Evolutionary conservation across 2,888 invertebrate species (phyloP), one percentile per base, ranked within the genome.

Genomic region (Cataglyphis livida): DNA sequence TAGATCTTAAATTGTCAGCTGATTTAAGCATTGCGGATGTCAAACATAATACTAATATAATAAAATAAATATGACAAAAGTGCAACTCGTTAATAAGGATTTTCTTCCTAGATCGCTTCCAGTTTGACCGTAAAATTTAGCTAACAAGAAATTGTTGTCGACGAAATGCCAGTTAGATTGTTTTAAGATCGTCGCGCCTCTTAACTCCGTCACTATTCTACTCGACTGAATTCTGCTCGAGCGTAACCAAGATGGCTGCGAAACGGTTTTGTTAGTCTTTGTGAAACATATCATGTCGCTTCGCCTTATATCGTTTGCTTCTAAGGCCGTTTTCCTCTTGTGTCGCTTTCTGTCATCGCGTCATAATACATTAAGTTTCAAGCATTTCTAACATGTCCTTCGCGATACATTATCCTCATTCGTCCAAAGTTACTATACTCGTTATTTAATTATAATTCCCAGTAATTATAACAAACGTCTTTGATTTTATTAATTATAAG

Each of bases 181-280:
- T 87, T 89, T 89, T 84, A 86, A 88, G 90, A 92, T 90, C 90
- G 91, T 91, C 88, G 90, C 90, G 90, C 88, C 88, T 91, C 89
- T 92, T 92, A 89, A 90, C 89, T 89, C 79, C 82, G 85, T 74
- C 83, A 84, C 85, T 84, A 89, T 90, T 90, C 88, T 87, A 91
- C 88, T 88, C 90, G 87, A 88, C 82, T 88, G 89, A 81, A 71
- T 88, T 86, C 89, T 90, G 89, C 89, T 90, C 91, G 88, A 91
- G 91, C 92, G 92, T 90, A 93, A 93, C 92, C 90, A 92, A 93
- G 91, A 93, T 92, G 92, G 92, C 91, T 76, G 89, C 44, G 71
- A 81, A 65, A 59, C 70, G 65, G 73, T 79, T 83, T 87, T 82
- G 79, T 88, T 84, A 83, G 84, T 85, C 84, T 82, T 84, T 73